Base-by-base conservation (phyloP, 2,888 invertebrate genomes). In the Pyrochroa serraticornis region DNA sequence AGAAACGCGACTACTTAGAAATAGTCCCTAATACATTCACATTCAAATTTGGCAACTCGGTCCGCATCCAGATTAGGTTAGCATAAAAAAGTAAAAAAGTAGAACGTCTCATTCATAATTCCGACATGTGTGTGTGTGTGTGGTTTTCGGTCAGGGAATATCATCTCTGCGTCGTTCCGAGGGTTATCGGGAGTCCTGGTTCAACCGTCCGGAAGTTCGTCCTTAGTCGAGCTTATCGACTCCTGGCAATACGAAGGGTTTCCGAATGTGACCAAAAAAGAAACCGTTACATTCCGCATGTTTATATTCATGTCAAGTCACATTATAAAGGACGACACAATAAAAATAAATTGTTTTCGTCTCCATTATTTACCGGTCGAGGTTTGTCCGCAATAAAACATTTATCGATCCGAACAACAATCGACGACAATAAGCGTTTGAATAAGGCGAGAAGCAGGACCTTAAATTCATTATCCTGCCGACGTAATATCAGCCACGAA, bases 81-180 rank as follows among this genome's bases (percentile, higher is more conserved):
- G 9, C 43, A 42, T 43, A 50, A 50, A 41, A 41, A 14, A 9
- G 38, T 9, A 14, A 39, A 33, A 41, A 43, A 50, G 36, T 38
- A 39, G 48, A 49, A 34, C 7, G 12, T 39, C 50, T 50, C 50
- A 43, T 49, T 50, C 50, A 50, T 50, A 50, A 50, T 50, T 50
- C 50, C 36, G 50, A 35, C 48, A 48, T 48, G 48, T 48, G 39
- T n/a, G n/a, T n/a, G n/a, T n/a, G 38, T 48, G 48, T 48, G 22
- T 22, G 22, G 22, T 22, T 5, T 22, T 22, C 22, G 22, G 22
- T 5, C 22, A 22, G 22, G 22, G 22, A 22, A 22, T 22, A 22
- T 22, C 22, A 22, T 22, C 22, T 22, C 22, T 22, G 22, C 22
- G 22, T 3, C 22, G 22, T 22, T 5, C 22, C 5, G 22, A 2